phyloP scores from a whole-genome alignment of 2,113 vertebrate genomes.

The Tangachromis dhanisi region DNA sequence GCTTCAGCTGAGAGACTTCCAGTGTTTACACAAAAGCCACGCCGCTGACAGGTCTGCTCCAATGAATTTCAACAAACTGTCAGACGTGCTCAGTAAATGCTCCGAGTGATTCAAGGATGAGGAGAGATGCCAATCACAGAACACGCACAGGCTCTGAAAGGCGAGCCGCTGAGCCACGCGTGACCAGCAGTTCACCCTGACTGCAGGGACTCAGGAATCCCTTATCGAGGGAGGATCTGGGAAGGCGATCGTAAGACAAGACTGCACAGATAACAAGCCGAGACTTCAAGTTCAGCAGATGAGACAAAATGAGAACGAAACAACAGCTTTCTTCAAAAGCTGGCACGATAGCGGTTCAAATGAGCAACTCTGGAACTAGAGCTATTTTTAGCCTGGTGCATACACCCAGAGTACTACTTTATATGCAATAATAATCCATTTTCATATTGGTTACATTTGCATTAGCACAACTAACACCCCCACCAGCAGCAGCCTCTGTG shows the following conservation, averaged over 20 bases:
- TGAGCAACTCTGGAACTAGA: not conserved
- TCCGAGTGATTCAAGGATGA: not conserved
- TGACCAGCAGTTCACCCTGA: not conserved
- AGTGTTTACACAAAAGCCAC: not conserved
- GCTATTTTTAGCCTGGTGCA: slow-evolving; percentile 34
- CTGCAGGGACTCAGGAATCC: not conserved
- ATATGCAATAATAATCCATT: slow-evolving; percentile 32
- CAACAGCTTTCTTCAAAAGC: not conserved
- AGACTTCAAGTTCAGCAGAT: not conserved
- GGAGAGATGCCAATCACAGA: not conserved
- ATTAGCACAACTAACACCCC: slow-evolving; percentile 36
- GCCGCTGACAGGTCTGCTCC: not conserved
- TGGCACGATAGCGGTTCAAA: not conserved
- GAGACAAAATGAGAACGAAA: not conserved
- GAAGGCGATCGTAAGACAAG: not conserved
- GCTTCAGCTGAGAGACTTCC: not conserved
- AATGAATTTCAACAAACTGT: not conserved
- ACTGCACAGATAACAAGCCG: not conserved
- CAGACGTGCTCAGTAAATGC: not conserved
- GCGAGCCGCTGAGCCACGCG: not conserved
- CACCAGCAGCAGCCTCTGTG: not conserved
- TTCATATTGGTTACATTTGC: slow-evolving; percentile 50
- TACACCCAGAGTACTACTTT: slow-evolving; percentile 11
- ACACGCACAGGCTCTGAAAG: not conserved
- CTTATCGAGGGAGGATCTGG: not conserved